Base-by-base conservation (phyloP, 1,140 invertebrate species). In the Nasonia longicornis region DNA sequence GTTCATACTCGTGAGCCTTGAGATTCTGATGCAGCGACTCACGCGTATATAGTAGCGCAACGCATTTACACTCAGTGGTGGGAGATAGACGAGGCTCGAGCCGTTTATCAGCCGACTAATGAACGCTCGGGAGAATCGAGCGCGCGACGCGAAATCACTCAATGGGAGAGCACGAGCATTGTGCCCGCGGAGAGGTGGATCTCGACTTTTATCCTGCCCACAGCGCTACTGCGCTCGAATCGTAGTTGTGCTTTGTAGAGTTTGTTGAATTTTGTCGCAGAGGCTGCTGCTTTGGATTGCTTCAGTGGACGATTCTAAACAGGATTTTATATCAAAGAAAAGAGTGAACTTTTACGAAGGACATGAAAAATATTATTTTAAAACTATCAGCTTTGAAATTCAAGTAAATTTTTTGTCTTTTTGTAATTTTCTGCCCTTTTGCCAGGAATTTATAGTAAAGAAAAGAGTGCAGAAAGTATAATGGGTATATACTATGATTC, bases 51-150 rank as follows among this genome's bases (percentile, higher is more conserved):
- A 11, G 31, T n/a, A 71, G 35, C 29, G 69, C 10, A 35, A 31
- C 69, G 45, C 2, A 42, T 14, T 3, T 35, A 20, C 22, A 29
- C 14, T 20, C 26, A 70, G 12, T n/a, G 31, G 38, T 71, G 29
- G 35, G 77, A 69, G 66, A 69, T 29, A 29, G 22, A 35, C 11
- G 42, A 79, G 42, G 20, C 10, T 26, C 26, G 29, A 29, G 58
- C 48, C 31, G 58, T 73, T 73, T 79, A 73, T 79, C 31, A 29
- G 71, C 48, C 58, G 78, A 29, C 52, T 79, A 79, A 79, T 79
- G 63, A 79, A 73, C 70, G 78, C 78, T 64, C 22, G 70, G 2
- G 3, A 63, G 70, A 48, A 58, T 58, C 64, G 64, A 67, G 69
- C 38, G 67, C 48, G 26, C 77, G 42, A 38, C 70, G 20, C 26